Percentiles rank a stretch among this genome's conserved stretches.
Evolutionary conservation across 37 sponge, comb jelly and placozoan species (phyloP).

Genomic region (Agelas oroides): DNA sequence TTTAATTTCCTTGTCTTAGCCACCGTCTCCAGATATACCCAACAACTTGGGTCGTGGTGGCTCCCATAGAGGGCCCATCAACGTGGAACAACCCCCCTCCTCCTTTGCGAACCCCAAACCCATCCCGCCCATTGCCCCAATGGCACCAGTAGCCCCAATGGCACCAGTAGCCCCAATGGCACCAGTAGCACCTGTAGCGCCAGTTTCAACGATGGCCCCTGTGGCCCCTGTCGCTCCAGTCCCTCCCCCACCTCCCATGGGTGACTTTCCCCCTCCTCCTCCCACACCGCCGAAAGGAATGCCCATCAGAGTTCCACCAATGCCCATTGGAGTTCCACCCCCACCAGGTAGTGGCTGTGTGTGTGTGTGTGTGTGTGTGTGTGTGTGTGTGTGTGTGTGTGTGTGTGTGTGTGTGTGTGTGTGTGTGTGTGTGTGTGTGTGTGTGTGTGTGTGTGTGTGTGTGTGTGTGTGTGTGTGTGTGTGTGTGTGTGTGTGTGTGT

Average conservation of each 20-base stretch:
- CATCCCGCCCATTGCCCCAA: neutral
- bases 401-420: neutral
- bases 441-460: too few species aligned
- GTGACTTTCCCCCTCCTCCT: conserved; percentile 11
- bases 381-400: neutral
- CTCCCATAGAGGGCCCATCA: neutral
- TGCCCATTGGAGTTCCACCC: neutral
- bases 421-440: neutral
- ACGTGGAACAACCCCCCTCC: conserved; percentile 8
- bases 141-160: neutral
- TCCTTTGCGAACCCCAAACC: too few species aligned
- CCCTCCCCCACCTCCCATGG: conserved; percentile 29
- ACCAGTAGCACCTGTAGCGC: conserved; percentile 38
- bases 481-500: too few species aligned
- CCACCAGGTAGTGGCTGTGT: neutral
- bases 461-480: too few species aligned
- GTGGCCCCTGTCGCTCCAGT: conserved; percentile 1
- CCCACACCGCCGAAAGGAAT: neutral
- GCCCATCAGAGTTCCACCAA: neutral
- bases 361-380: neutral
- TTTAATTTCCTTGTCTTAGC: too few species aligned
- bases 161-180: conserved; percentile 9
- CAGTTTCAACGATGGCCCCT: conserved; percentile 34
- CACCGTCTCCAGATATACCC: too few species aligned
- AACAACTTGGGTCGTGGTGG: neutral